Evolutionary conservation across 2,113 vertebrate genomes (phyloP), one percentile per base, ranked within the genome.

Genomic region (Tichodroma muraria): DNA sequence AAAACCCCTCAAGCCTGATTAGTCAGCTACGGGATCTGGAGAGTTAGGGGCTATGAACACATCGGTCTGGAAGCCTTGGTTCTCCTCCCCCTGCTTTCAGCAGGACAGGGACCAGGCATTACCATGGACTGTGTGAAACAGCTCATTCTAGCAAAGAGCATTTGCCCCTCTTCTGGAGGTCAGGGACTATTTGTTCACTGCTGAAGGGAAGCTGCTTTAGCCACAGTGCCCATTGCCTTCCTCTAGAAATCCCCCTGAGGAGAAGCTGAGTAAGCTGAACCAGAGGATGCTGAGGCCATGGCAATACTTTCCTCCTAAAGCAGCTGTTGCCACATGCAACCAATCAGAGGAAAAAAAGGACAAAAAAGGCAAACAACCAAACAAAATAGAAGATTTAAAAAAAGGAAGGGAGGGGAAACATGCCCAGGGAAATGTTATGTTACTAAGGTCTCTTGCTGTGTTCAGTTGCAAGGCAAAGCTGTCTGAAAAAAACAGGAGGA

Each of bases 181-280:
- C 76, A 80, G 64, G 31, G 47, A n/a, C 59, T 88, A 42, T 91
- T 90, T 88, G 68, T 45, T 35, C 68, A 24, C 56, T 88, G 88
- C 79, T 94, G 68, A 91, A 88, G 72, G 90, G 90, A 96, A 95
- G 85, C 79, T 83, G 82, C 13, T 70, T 71, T 73, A 91, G 85
- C 83, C 70, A 60, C 88, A 75, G 13, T 38, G 89, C 79, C 0
- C 1, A 35, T 72, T 37, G 42, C 70, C 80, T 96, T 95, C 94
- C 85, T 85, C 80, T 68, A 93, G 93, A 97, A 96, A 95, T 86
- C 82, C 91, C 91, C 90, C 40, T 5, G 52, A 78, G 88, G 47
- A 88, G 72, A 83, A 91, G 93, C 94, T 94, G 94, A 94, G 85
- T 90, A 85, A 96, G 93, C 87, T 70, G 56, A 89, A 65, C 44